These are phyloP conservation scores for Omphaloscelis lunosa DNA, from an alignment of 2,888 invertebrate species.

Conservation along the genomic window DNA sequence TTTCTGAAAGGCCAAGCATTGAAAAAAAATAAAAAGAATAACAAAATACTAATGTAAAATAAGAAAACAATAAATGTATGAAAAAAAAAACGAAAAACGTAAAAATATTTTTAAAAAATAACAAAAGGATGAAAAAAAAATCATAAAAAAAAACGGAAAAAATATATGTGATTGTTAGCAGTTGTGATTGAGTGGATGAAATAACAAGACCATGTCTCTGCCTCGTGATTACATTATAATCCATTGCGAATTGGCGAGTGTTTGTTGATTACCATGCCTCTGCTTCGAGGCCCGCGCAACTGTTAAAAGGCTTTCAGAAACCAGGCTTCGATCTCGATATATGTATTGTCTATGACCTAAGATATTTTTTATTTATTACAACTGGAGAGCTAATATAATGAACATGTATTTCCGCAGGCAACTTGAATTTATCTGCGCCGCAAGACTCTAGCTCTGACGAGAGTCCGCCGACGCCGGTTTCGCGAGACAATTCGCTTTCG, in stretches of 20 bases:
- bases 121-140: no score
- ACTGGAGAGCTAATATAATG: neutral
- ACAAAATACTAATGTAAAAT: no score
- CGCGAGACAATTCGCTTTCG: constrained; percentile 65
- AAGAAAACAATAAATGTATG: neutral
- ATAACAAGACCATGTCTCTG: neutral
- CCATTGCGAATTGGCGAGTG: neutral
- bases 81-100: neutral
- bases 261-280: neutral
- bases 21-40: neutral
- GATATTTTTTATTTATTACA: neutral
- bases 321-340: constrained; percentile 11
- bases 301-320: constrained; percentile 16
- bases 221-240: neutral
- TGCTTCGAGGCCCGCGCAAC: neutral
- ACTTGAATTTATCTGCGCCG: constrained; percentile 69
- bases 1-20: constrained; percentile 17
- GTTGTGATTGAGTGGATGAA: neutral
- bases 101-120: no score
- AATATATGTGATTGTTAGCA: neutral
- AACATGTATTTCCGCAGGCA: constrained; percentile 69
- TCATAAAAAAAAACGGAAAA: no score
- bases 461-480: constrained; percentile 73
- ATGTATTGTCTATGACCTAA: constrained; percentile 8
- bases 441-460: constrained; percentile 78